Percentiles rank a stretch among this genome's conserved stretches.
phyloP scores from a whole-genome alignment of 2,888 invertebrate genomes.

The Malacosoma neustria region DNA sequence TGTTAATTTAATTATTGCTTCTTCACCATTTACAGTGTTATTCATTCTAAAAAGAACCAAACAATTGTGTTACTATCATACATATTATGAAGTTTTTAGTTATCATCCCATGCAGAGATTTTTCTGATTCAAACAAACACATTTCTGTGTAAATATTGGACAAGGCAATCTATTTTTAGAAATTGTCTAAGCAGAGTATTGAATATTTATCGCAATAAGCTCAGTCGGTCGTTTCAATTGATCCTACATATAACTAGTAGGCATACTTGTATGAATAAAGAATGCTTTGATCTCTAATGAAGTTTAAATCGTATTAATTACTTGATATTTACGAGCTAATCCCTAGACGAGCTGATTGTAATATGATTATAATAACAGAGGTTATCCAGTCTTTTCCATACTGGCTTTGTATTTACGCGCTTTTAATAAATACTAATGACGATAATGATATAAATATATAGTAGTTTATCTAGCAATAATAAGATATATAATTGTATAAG shows the following conservation, averaged over 20 bases:
- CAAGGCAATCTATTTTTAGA: not conserved
- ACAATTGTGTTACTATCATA: not conserved
- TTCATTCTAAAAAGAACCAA: conserved; percentile 10
- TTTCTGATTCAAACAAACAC: conserved; percentile 6
- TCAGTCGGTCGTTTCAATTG: not conserved
- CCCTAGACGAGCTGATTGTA: too few species aligned
- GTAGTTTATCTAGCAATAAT: too few species aligned
- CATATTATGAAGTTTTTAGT: not conserved
- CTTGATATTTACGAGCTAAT: too few species aligned
- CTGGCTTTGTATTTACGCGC: too few species aligned
- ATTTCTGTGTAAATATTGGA: conserved; percentile 5
- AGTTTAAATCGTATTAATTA: too few species aligned
- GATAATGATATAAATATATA: too few species aligned
- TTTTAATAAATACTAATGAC: too few species aligned
- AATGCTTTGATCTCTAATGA: not conserved
- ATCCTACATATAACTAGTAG: not conserved
- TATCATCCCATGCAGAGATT: not conserved
- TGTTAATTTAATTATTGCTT: conserved; percentile 59
- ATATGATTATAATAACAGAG: too few species aligned
- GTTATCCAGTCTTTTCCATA: too few species aligned
- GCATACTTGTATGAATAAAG: not conserved
- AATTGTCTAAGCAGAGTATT: not conserved
- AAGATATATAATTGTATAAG: too few species aligned
- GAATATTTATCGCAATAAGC: not conserved
- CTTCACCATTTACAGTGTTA: conserved; percentile 27